Evolutionary conservation across 1,140 invertebrate genomes (phyloP), one percentile per base, ranked within the genome.

Genomic region (Myzus persicae): DNA sequence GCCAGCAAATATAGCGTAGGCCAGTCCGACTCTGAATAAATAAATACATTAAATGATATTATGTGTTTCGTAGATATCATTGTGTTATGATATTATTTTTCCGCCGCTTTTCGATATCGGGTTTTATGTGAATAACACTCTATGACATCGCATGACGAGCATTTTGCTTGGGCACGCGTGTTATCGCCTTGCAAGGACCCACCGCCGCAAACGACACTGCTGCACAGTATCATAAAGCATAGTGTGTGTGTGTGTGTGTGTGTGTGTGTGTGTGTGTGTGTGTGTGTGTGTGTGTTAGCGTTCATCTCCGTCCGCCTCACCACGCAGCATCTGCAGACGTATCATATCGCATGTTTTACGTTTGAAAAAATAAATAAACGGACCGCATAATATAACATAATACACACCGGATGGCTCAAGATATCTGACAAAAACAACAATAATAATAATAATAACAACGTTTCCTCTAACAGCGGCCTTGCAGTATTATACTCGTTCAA

Each of bases 331-430:
- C 59, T 76, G 31, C 59, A 76, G 59, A 76, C 59, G 59, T n/a
- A 76, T 76, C 59, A 5, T 76, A 76, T 76, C 31, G 31, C 59
- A 76, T 76, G n/a, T 76, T 67, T 67, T 67, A 67, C 59, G 4
- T 67, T 76, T 6, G 14, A 76, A 76, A 59, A 76, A 76, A 76
- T 76, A 40, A 9, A 51, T 48, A 48, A 51, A 54, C 46, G 18
- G 7, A 90, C n/a, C 48, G 42, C 36, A 59, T 42, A 90, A 40
- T 59, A 89, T 26, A 40, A 90, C 40, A 90, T 36, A 59, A 24
- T 5, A 42, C 51, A 92, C 11, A 93, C 91, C 91, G 91, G 91
- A 93, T 93, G 81, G 91, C 91, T 93, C 91, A 93, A 93, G 91
- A 92, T 92, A 92, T 67, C 59, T 67, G 31, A 67, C 24, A 59